Percentiles rank a stretch among this genome's conserved stretches.
These are phyloP conservation scores for Lampris megalopsis DNA, from an alignment of 2,113 vertebrate genomes.

Conservation along the genomic window DNA sequence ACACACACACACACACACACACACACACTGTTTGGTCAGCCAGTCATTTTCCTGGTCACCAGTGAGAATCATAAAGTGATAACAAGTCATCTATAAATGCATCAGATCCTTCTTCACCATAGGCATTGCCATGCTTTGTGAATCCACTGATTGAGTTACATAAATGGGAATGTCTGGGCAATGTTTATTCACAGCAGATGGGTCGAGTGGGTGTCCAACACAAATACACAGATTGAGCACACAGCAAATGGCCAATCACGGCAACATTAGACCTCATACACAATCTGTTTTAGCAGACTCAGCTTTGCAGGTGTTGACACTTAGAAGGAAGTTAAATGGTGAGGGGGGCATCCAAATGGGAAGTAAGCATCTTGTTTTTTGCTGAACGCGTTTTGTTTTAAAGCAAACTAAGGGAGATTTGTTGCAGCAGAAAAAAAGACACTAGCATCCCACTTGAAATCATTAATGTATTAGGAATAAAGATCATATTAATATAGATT, in stretches of 20 bases:
- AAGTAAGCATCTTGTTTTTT: too few relatives aligned
- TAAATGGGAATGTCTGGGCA: conserved; percentile 36
- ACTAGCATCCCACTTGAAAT: too few relatives aligned
- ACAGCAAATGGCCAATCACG: conserved; percentile 47
- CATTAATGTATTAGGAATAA: too few relatives aligned
- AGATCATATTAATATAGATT: too few relatives aligned
- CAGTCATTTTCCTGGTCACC: conserved; percentile 12
- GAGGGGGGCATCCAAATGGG: too few relatives aligned
- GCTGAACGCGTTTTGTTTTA: too few relatives aligned
- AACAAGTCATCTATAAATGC: neutral
- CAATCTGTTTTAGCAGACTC: conserved; percentile 68
- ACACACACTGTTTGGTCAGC: neutral
- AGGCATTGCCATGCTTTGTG: conserved; percentile 31
- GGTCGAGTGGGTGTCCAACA: conserved; percentile 39
- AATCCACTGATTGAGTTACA: conserved; percentile 3
- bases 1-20: neutral
- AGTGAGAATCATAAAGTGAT: neutral
- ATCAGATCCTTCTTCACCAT: conserved; percentile 9
- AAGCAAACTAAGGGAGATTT: neutral
- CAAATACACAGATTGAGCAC: conserved; percentile 47
- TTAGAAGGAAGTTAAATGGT: conserved; percentile 28
- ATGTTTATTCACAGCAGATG: conserved; percentile 60
- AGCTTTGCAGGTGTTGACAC: conserved; percentile 38
- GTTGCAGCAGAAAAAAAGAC: too few relatives aligned
- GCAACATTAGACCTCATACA: conserved; percentile 54